phyloP scores from a whole-genome alignment of 2,888 invertebrate genomes.

The Ernsta delagoae region DNA sequence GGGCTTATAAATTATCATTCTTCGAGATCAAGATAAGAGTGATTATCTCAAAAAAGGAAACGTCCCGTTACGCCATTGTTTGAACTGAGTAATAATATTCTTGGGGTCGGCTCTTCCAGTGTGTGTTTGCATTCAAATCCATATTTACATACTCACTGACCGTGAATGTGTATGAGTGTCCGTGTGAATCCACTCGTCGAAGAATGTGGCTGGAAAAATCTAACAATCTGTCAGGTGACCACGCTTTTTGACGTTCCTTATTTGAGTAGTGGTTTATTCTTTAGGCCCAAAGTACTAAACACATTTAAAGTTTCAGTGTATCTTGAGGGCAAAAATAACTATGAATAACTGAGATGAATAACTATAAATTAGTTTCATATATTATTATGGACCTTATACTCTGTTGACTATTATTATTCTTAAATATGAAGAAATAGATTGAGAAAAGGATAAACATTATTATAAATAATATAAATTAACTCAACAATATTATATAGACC shows the following conservation, averaged over 20 bases:
- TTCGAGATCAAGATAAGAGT: constrained; percentile 40
- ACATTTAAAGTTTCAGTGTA: too few relatives aligned
- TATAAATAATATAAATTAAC: too few relatives aligned
- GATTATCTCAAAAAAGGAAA: constrained; percentile 45
- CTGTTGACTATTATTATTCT: too few relatives aligned
- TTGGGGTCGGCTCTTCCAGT: constrained; percentile 43
- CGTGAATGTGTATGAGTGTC: constrained; percentile 73
- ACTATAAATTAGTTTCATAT: too few relatives aligned
- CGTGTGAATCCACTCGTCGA: constrained; percentile 74
- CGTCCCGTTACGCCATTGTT: constrained; percentile 52
- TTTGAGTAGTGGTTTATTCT: too few relatives aligned
- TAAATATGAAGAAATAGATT: too few relatives aligned
- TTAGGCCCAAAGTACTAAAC: too few relatives aligned
- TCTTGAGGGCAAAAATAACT: too few relatives aligned
- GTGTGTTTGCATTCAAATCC: constrained; percentile 63
- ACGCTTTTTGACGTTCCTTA: constrained; percentile 42
- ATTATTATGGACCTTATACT: too few relatives aligned
- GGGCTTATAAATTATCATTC: constrained; percentile 35
- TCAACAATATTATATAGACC: too few relatives aligned
- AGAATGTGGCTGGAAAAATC: constrained; percentile 74
- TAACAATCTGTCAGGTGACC: constrained; percentile 60
- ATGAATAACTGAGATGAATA: too few relatives aligned
- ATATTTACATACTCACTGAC: constrained; percentile 80
- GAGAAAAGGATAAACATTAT: too few relatives aligned
- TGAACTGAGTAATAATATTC: constrained; percentile 41